These are phyloP conservation scores for Pelodytes ibericus DNA, from an alignment of 2,797 vertebrate species.

Conservation along the genomic window DNA sequence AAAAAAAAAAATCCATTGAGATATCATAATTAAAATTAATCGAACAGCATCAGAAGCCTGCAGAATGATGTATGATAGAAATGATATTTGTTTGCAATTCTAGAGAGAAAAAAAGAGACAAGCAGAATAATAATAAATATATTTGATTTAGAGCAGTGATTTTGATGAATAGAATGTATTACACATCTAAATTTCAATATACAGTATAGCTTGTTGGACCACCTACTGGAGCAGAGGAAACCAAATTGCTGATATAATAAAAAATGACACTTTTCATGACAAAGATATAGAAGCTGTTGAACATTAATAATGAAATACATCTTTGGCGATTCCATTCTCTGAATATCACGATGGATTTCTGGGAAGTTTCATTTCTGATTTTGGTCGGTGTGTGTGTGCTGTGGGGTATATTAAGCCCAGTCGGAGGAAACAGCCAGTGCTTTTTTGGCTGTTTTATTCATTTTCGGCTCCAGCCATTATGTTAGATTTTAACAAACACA, in stretches of 20 bases:
- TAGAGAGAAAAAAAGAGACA: conserved; percentile 21
- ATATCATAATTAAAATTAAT: conserved; percentile 3
- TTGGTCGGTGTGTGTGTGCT: conserved; percentile 18
- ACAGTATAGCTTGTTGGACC: conserved; percentile 27
- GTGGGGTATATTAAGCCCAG: conserved; percentile 13
- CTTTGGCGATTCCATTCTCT: conserved; percentile 19
- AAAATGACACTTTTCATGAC: conserved; percentile 46
- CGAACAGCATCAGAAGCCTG: background rate
- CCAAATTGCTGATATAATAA: conserved; percentile 40
- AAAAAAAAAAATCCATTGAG: background rate
- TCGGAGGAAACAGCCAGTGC: conserved; percentile 31
- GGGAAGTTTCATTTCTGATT: conserved; percentile 38
- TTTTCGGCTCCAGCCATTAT: conserved; percentile 17
- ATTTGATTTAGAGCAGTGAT: conserved; percentile 37
- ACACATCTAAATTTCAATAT: conserved; percentile 42
- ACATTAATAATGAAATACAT: conserved; percentile 51
- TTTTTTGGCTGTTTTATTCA: conserved; percentile 15
- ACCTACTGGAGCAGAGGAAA: conserved; percentile 31
- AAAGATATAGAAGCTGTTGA: conserved; percentile 46
- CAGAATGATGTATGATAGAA: background rate
- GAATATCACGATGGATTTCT: conserved; percentile 35
- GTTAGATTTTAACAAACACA: conserved; percentile 4
- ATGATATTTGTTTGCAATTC: conserved; percentile 2
- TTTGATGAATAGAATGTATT: conserved; percentile 46
- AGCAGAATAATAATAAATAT: conserved; percentile 34